Evolutionary conservation across 2,888 invertebrate species (phyloP), one percentile per base, ranked within the genome.

Genomic region (Germaria angustata): DNA sequence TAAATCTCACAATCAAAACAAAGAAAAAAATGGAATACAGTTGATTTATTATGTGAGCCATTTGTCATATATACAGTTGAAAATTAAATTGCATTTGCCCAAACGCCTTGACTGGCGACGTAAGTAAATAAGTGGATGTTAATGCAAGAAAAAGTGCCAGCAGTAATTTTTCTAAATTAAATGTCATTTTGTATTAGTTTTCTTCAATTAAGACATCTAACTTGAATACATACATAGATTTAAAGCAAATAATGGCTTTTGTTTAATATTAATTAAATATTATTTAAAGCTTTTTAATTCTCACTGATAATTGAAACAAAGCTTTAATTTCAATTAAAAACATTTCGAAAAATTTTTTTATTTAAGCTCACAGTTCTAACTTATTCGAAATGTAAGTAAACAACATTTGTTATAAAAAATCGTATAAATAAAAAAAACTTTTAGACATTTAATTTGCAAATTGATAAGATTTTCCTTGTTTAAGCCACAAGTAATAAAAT

Each of bases 1-100:
- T 72, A 71, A 65, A 79, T 79, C 65, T 79, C 65, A 11, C n/a
- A 77, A 34, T n/a, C n/a, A 20, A 59, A 57, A 36, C 11, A 61
- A 32, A 11, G 24, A n/a, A 34, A 24, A 53, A 24, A 61, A 22
- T 2, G 28, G 11, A 41, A 17, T 65, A 1, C 11, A 71, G 63
- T 79, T 79, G 78, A 79, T 79, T 79, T 79, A 79, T 79, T 72
- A 65, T 57, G 71, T 72, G 65, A 49, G 71, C 71, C 49, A 57
- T 71, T 79, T 79, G 71, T 79, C 71, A 79, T 65, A 72, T 53
- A 65, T 32, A 41, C 15, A 72, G 53, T 9, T 53, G 46, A 15
- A 63, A 76, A 65, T 78, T 44, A 71, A 78, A 55, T 71, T 71
- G 39, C 15, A 55, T 78, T 53, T 78, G 61, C 7, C 9, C n/a